Evolutionary conservation across 2,113 vertebrate genomes (phyloP), one percentile per base, ranked within the genome.

Genomic region (sheep (Ovis aries)): DNA sequence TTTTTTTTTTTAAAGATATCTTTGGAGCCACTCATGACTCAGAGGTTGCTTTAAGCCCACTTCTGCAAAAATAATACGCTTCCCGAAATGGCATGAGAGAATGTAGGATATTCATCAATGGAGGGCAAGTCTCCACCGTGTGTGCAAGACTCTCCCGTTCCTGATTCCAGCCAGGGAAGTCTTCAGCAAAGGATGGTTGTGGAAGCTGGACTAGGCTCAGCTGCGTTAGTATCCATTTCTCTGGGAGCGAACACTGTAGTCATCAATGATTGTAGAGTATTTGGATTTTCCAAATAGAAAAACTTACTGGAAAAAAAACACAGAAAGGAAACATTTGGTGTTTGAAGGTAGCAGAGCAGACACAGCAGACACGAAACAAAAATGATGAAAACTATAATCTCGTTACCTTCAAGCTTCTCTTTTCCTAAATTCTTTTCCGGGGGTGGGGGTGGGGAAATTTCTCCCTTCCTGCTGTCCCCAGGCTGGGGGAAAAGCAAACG

Each of bases 11-110:
- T 50, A 95, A 98, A 98, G 93, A 78, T 36, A 31, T n/a, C 11
- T 96, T 98, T 84, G 95, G 67, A 98, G 53, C 90, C 98, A 97
- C 96, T 50, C 53, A 93, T 98, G 98, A 98, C 98, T 98, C 92
- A 97, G 21, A 96, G 87, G 67, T 93, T 98, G 45, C 57, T 97
- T 64, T 89, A 23, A 96, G 80, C 36, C 78, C 59, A 78, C 29
- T 10, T 16, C 93, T 98, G 96, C n/a, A 40, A 40, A 95, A 97
- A 97, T 0, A 21, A 97, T n/a, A 95, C 17, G 21, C 43, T 89
- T 91, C n/a, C 0, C 0, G 53, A 97, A 87, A 96, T 8, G 82
- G 89, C 95, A 48, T 93, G 60, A 96, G 96, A 97, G 85, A 48
- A 17, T 83, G 92, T 53, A 92, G 83, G 83, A 84, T 53, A 88